Percentiles rank a stretch among this genome's conserved stretches.
Conservation (phyloP, 2,113 vertebrate species). For the Ginglymostoma cirratum region DNA sequence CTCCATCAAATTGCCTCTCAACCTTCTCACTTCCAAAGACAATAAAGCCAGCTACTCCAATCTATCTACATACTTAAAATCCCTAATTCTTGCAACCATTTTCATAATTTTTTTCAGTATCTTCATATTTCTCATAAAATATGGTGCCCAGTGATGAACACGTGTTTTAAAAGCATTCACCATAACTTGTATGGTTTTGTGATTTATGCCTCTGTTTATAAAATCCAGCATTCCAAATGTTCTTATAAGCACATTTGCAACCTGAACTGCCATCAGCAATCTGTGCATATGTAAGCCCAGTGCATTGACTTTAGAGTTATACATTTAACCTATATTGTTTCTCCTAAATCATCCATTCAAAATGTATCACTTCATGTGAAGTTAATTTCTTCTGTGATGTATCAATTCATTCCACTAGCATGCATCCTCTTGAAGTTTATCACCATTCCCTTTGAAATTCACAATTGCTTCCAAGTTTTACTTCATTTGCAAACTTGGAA, state of each 20-base stretch:
- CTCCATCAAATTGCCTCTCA: neutral
- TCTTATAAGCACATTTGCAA: neutral
- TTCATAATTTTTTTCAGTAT: neutral
- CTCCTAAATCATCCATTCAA: too few relatives aligned
- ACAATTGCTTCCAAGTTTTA: neutral
- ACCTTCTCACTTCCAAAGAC: neutral
- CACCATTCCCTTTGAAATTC: neutral
- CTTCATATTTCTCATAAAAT: neutral
- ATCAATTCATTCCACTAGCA: too few relatives aligned
- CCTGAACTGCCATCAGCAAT: neutral
- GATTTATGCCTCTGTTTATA: neutral
- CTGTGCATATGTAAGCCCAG: neutral
- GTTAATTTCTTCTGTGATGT: too few relatives aligned
- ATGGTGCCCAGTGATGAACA: neutral
- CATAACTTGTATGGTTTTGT: neutral
- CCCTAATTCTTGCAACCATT: neutral
- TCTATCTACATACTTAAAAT: neutral
- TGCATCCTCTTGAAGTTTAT: neutral
- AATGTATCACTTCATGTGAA: too few relatives aligned
- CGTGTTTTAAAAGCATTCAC: neutral
- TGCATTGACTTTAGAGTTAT: too few relatives aligned
- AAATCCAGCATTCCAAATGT: neutral
- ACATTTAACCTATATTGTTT: too few relatives aligned
- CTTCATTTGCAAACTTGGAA: neutral
- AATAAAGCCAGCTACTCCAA: neutral